Evolutionary conservation across 1,140 invertebrate genomes (phyloP), one percentile per base, ranked within the genome.

Genomic region (Apis cerana): DNA sequence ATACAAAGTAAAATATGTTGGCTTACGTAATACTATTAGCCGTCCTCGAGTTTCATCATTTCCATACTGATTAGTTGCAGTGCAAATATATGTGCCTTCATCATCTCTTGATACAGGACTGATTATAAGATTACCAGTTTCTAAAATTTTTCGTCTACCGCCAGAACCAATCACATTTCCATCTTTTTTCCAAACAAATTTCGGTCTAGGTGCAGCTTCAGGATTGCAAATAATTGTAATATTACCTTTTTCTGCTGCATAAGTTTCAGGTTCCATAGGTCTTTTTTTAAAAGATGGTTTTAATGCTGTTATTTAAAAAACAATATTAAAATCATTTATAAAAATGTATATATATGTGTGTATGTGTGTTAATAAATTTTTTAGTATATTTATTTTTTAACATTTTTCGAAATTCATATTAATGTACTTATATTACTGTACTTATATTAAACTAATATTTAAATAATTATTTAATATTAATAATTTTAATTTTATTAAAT

Each of bases 161-260:
- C 97, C 97, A 54, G 96, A 91, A 81, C 97, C 97, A 70, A 99
- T 95, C 4, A 97, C 94, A 89, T 96, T 96, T 27, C 97, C 97
- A 94, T 99, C 97, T 93, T 98, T 98, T 90, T 97, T 97, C 98
- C 98, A 99, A 62, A 96, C 95, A 90, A 98, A 98, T 87, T 96
- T 96, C 0, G 99, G 98, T 85, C 95, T 95, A 2, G 99, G 99
- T 8, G 98, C 98, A 27, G 98, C 98, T 95, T 99, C 99, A 0
- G 99, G 98, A 89, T 97, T 96, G 93, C 99, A 99, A 61, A 96
- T 95, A 74, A 99, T 97, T 0, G 98, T 99, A 0, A 98, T 97
- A 93, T 99, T 99, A 62, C 98, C 98, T 82, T 96, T 96, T 93
- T 98, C 97, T 4, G 98, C 97, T 0, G 97, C 98, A 94, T 98